Conservation (phyloP, 1,140 invertebrate genomes). For the Coptotermes formosanus region DNA sequence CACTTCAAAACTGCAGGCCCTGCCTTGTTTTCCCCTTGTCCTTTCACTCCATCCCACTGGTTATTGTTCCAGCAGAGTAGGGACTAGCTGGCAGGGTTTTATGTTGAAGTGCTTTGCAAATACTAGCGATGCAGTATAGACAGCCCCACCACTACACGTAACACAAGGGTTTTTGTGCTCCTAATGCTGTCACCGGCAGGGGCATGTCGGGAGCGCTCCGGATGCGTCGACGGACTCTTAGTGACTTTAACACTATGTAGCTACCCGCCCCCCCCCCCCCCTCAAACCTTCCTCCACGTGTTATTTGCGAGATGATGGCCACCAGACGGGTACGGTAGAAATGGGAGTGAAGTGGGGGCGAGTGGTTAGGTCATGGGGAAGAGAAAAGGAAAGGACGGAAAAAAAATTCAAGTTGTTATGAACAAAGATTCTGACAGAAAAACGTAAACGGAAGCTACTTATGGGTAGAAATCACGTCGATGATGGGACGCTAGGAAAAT, state of each 20-base stretch:
- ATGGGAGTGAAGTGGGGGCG: neutral
- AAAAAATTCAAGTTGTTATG: neutral
- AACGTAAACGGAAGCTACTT: no score
- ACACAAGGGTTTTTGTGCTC: neutral
- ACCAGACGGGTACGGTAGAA: neutral
- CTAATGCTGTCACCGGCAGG: slow-evolving; percentile 9
- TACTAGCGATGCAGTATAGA: neutral
- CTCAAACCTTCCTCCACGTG: no score
- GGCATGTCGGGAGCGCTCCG: neutral
- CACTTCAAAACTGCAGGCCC: neutral
- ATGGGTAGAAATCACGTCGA: no score
- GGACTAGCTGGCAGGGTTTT: neutral
- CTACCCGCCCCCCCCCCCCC: neutral
- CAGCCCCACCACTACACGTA: neutral
- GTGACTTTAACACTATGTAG: neutral
- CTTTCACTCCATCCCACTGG: neutral
- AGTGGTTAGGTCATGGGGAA: neutral
- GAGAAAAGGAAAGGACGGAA: neutral
- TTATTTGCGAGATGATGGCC: neutral
- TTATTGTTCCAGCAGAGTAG: slow-evolving; percentile 1
- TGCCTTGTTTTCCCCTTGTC: neutral
- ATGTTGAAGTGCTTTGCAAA: slow-evolving; percentile 12
- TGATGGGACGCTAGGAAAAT: no score
- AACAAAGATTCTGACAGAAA: no score
- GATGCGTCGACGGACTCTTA: neutral